phyloP scores from a whole-genome alignment of 2,888 invertebrate species.

The Dryocosmus kuriphilus region DNA sequence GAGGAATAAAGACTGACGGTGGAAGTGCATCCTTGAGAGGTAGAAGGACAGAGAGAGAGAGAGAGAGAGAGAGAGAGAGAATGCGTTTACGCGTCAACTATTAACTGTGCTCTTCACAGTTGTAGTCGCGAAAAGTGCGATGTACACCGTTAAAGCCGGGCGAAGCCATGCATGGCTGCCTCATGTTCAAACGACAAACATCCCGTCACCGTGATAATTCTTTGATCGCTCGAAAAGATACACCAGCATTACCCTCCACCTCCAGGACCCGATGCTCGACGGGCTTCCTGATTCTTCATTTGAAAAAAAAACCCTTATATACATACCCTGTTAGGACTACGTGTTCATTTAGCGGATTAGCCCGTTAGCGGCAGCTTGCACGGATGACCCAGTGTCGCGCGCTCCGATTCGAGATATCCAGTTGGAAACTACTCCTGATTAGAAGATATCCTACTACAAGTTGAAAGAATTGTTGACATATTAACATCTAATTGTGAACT shows the following conservation, averaged over 20 bases:
- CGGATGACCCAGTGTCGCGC: conserved; percentile 51
- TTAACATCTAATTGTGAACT: too few relatives aligned
- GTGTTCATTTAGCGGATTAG: neutral
- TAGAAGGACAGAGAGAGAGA: neutral
- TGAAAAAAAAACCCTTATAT: conserved; percentile 7
- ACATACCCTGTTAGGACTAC: neutral
- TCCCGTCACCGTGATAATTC: conserved; percentile 71
- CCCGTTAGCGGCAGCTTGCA: neutral
- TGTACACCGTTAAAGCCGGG: conserved; percentile 54
- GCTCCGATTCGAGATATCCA: conserved; percentile 49
- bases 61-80: conserved; percentile 7
- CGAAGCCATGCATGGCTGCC: conserved; percentile 65
- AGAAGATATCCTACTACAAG: too few relatives aligned
- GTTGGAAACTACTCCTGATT: too few relatives aligned
- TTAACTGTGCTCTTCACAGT: conserved; percentile 44
- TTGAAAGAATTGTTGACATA: too few relatives aligned
- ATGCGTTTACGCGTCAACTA: conserved; percentile 65
- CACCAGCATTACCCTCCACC: conserved; percentile 58
- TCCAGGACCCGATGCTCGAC: conserved; percentile 40
- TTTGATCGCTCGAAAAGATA: conserved; percentile 75
- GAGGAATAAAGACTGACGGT: conserved; percentile 25
- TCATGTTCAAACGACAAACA: conserved; percentile 71
- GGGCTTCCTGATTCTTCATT: conserved; percentile 44
- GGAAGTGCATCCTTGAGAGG: neutral
- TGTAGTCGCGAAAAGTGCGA: conserved; percentile 24